A percentile compares a stretch with the other conserved stretches of the same genome.
Conservation (phyloP, 64 coral and sea anemone genomes). For the Stichodactyla mertensii region DNA sequence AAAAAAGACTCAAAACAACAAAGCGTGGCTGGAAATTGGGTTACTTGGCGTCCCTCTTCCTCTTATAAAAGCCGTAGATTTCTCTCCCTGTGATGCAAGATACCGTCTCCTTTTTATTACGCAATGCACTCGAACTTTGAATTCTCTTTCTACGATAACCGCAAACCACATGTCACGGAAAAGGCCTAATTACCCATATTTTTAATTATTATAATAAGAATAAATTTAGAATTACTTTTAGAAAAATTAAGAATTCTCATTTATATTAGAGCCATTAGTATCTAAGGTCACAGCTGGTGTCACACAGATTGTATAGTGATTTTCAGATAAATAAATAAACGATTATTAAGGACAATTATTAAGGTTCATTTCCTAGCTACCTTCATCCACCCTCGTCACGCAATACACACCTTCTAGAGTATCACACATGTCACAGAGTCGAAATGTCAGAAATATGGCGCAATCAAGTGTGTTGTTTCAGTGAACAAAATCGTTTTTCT, state of each 20-base stretch:
- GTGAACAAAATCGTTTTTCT: background rate
- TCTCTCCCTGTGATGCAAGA: too few relatives aligned
- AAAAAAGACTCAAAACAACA: too few relatives aligned
- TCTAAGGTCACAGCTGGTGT: background rate
- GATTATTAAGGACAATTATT: background rate
- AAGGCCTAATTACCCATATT: background rate
- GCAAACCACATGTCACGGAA: background rate
- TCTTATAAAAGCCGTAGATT: too few relatives aligned
- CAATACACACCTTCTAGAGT: background rate
- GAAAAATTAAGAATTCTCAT: background rate
- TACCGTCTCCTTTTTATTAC: too few relatives aligned
- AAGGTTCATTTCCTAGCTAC: background rate
- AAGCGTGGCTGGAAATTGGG: too few relatives aligned
- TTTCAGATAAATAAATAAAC: background rate
- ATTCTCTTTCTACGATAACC: background rate
- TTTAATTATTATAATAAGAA: background rate
- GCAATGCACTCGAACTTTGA: too few relatives aligned
- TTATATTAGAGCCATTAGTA: background rate
- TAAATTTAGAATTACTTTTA: background rate
- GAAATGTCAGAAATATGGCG: background rate
- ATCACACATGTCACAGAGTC: background rate
- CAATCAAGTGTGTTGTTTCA: background rate
- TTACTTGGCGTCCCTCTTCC: too few relatives aligned
- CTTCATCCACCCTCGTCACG: background rate
- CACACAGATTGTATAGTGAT: background rate